phyloP scores from a whole-genome alignment of 2,888 invertebrate species.

The Eremobia ochroleuca region DNA sequence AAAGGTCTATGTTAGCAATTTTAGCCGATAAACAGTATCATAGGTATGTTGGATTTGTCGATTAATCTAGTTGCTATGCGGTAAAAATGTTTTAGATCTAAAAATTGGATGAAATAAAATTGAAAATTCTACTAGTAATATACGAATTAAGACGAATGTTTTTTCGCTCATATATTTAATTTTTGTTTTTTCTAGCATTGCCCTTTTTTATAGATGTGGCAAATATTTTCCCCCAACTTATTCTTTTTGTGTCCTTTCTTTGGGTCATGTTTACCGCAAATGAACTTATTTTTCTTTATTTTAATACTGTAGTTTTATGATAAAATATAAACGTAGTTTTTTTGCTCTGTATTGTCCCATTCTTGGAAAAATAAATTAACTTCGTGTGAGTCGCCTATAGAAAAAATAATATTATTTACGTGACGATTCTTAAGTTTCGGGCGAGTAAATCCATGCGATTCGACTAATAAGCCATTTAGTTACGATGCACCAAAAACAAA shows the following conservation, averaged over 20 bases:
- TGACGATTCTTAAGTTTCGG: no score
- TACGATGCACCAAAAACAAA: slow-evolving; percentile 15
- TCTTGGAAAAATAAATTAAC: no score
- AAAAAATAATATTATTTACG: no score
- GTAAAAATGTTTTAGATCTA: neutral
- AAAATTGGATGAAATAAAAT: neutral
- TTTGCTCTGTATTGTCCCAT: neutral
- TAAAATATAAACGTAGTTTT: neutral
- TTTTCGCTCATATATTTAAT: neutral
- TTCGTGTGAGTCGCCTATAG: no score
- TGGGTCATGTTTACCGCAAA: no score
- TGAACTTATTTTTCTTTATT: no score
- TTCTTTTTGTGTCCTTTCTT: no score
- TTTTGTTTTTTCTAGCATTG: no score
- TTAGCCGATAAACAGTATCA: slow-evolving; percentile 7
- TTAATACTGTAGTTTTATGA: neutral
- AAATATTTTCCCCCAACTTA: no score
- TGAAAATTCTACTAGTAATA: neutral
- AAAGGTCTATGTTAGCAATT: slow-evolving; percentile 36
- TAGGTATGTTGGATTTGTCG: neutral
- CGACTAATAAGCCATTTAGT: no score
- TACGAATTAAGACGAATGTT: neutral
- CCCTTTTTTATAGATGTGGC: no score
- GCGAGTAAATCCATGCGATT: no score
- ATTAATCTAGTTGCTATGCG: neutral